phyloP scores from a whole-genome alignment of 1,140 invertebrate species.

The Drosophila pachea region DNA sequence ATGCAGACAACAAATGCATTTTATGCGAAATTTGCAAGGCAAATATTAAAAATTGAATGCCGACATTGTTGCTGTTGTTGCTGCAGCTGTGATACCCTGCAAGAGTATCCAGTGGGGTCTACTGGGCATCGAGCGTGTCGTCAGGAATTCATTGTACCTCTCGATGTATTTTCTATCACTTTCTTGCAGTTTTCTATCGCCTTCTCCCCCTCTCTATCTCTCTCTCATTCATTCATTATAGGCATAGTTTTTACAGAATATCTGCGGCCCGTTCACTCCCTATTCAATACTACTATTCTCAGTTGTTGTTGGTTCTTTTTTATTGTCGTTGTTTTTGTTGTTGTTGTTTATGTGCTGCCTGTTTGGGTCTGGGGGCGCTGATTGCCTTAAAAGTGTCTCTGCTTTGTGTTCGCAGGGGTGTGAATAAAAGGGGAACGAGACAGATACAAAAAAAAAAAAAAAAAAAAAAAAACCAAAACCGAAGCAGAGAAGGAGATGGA shows the following conservation, averaged over 20 bases:
- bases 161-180: not conserved
- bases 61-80: conserved; percentile 55
- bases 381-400: conserved; percentile 66
- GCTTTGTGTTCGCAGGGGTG: conserved; percentile 15
- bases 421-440: not conserved
- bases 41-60: conserved; percentile 77
- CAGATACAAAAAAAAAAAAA: not conserved
- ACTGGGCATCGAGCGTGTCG: too few species aligned
- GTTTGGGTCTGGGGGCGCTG: conserved; percentile 32
- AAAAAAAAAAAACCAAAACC: too few species aligned
- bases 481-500: too few species aligned
- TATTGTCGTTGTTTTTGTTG: conserved; percentile 32
- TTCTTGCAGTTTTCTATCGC: not conserved
- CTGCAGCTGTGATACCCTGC: not conserved
- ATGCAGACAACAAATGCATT: conserved; percentile 74
- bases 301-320: too few species aligned
- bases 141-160: not conserved
- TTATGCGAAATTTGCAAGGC: conserved; percentile 74
- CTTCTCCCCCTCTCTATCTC: not conserved
- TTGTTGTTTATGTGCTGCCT: conserved; percentile 23
- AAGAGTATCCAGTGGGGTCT: not conserved
- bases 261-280: not conserved
- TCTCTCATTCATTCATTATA: not conserved
- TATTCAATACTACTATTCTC: not conserved
- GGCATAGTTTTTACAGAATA: not conserved